Conservation (phyloP, 2,797 vertebrate genomes). For the Toxotes lorentzi region DNA sequence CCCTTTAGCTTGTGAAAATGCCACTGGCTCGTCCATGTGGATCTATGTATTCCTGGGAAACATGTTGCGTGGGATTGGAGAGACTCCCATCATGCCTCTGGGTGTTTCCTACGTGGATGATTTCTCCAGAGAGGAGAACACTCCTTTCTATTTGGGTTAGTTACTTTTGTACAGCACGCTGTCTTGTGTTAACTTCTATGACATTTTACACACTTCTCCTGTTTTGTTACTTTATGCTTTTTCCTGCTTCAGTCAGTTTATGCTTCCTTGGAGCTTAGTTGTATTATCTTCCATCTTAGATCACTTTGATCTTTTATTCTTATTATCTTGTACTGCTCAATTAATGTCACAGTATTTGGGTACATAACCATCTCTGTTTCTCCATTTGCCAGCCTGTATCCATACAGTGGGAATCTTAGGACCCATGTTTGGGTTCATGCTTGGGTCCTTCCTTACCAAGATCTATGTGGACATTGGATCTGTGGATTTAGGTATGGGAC, state of each 20-base stretch:
- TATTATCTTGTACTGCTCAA: neutral
- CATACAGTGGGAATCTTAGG: constrained; percentile 89
- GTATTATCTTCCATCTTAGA: neutral
- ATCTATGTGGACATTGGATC: constrained; percentile 92
- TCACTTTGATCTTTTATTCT: neutral
- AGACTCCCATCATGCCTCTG: constrained; percentile 88
- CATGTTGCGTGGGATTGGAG: constrained; percentile 88
- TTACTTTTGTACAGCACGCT: neutral
- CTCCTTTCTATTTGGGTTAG: constrained; percentile 84
- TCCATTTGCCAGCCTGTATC: constrained; percentile 85
- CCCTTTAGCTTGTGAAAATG: constrained; percentile 82
- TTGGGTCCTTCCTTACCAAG: constrained; percentile 91
- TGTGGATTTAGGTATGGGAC: constrained; percentile 88
- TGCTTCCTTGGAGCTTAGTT: too few species aligned
- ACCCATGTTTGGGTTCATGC: constrained; percentile 90
- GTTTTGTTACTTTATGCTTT: neutral
- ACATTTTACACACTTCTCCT: neutral
- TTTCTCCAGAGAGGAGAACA: constrained; percentile 86
- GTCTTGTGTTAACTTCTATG: neutral
- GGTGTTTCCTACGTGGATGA: constrained; percentile 90
- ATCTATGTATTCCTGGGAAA: constrained; percentile 87
- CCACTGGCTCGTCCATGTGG: constrained; percentile 84
- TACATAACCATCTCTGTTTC: neutral
- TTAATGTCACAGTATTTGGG: neutral
- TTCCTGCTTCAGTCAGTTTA: neutral